phyloP scores from a whole-genome alignment of 2,113 vertebrate genomes.

The Pelvicachromis taeniatus region DNA sequence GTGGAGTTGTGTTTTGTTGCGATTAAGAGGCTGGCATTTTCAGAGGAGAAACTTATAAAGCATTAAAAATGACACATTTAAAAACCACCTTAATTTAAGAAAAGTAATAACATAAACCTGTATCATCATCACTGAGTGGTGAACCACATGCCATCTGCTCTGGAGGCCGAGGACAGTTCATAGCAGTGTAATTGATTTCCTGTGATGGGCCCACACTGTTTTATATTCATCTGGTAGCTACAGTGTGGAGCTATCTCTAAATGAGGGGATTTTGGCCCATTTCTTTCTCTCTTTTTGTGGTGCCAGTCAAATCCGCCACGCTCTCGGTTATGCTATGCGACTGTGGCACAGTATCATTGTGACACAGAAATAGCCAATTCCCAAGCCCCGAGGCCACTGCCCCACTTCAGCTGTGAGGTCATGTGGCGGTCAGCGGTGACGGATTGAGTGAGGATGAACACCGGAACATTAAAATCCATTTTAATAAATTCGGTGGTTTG shows the following conservation, averaged over 20 bases:
- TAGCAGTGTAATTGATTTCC: neutral
- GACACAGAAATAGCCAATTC: constrained; percentile 47
- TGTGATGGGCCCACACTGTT: constrained; percentile 10
- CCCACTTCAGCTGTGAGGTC: constrained; percentile 67
- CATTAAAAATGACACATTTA: neutral
- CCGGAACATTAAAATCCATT: neutral
- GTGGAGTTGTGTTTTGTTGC: too few species aligned
- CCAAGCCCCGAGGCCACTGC: constrained; percentile 49
- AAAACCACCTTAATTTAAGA: neutral
- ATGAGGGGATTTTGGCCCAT: constrained; percentile 1
- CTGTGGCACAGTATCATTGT: constrained; percentile 27
- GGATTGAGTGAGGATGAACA: neutral
- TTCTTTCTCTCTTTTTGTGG: constrained; percentile 14
- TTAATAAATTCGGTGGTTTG: neutral
- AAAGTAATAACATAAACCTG: neutral
- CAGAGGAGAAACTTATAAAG: neutral
- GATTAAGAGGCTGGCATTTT: neutral
- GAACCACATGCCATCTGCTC: neutral
- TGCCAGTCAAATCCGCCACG: constrained; percentile 52
- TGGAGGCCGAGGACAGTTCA: neutral
- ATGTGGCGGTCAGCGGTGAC: constrained; percentile 61
- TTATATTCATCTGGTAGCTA: neutral
- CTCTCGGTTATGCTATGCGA: constrained; percentile 31
- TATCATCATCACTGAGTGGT: neutral
- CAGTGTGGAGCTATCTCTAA: neutral